Conservation (phyloP, 1,140 invertebrate species). For the Copidosoma floridanum region DNA sequence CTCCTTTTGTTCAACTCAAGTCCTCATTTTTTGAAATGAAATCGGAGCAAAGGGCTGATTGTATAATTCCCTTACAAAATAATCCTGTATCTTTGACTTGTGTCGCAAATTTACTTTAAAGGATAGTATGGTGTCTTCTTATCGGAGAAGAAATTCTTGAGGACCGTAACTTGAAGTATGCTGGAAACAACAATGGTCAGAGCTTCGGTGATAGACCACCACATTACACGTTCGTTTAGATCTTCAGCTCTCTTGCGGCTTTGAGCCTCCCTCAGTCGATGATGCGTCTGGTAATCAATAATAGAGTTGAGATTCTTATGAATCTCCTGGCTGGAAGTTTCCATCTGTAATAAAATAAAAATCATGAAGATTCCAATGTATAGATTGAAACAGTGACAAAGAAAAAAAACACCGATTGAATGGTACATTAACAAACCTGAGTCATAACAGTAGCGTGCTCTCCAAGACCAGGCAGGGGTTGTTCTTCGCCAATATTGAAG, state of each 20-base stretch:
- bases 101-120: too few species aligned
- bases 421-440: constrained; percentile 72
- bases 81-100: too few species aligned
- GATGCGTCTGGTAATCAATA: constrained; percentile 94
- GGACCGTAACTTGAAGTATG: constrained; percentile 85
- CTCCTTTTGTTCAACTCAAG: too few species aligned
- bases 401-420: too few species aligned
- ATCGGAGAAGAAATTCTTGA: constrained; percentile 95
- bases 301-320: constrained; percentile 85
- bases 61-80: too few species aligned
- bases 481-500: constrained; percentile 92
- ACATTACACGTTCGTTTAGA: constrained; percentile 88
- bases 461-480: constrained; percentile 77
- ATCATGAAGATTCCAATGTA: too few species aligned
- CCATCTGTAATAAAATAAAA: constrained; percentile 68
- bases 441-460: constrained; percentile 94
- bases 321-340: constrained; percentile 83
- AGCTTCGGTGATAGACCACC: constrained; percentile 91
- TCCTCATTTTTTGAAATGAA: too few species aligned
- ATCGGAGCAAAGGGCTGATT: too few species aligned
- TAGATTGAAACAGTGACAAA: too few species aligned
- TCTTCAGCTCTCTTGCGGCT: constrained; percentile 93
- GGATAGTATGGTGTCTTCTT: constrained; percentile 58
- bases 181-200: constrained; percentile 79
- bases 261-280: constrained; percentile 90